Evolutionary conservation across 2,797 vertebrate species (phyloP).

Genomic region (Muscicapa comitata): DNA sequence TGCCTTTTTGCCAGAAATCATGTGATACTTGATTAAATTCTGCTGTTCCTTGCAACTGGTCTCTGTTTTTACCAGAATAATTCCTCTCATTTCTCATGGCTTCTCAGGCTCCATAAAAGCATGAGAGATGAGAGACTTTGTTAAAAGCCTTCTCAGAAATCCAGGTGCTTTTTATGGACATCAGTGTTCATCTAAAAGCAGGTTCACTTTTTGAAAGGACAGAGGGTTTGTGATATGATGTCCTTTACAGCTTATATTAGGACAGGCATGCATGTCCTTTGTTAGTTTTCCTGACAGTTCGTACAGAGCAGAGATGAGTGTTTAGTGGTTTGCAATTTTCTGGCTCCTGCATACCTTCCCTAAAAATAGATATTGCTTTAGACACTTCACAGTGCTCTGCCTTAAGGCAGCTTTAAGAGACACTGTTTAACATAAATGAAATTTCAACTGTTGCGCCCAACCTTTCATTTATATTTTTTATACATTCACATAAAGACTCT

Average conservation of each 20-base stretch:
- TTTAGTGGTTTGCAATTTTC: background rate
- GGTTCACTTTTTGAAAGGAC: background rate
- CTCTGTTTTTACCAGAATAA: background rate
- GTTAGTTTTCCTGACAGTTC: background rate
- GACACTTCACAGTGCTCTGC: background rate
- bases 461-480: background rate
- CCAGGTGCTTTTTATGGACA: background rate
- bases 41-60: background rate
- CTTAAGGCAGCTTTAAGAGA: background rate
- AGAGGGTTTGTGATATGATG: background rate
- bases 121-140: background rate
- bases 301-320: background rate
- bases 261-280: background rate
- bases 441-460: background rate
- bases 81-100: background rate
- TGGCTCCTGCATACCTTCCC: background rate
- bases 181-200: background rate
- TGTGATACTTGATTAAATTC: background rate
- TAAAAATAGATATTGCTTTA: constrained; percentile 22
- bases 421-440: background rate
- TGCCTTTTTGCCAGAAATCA: background rate
- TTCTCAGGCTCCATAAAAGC: background rate
- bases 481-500: background rate
- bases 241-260: background rate
- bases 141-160: background rate